Base-by-base conservation (phyloP, 2,797 vertebrate genomes). In the Remorina albescens region DNA sequence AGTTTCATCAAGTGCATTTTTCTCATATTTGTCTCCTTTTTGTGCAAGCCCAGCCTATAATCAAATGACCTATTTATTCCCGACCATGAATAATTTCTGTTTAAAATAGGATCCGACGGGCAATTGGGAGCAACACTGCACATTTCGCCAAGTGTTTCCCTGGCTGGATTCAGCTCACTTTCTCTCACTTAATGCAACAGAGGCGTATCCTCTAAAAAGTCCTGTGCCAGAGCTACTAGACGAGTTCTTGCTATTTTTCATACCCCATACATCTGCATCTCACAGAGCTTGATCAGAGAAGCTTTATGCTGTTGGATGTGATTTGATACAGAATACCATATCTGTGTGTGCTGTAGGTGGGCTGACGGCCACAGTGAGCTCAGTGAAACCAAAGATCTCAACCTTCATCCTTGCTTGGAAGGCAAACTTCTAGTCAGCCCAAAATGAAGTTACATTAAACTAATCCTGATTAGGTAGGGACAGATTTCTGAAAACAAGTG, bases 21-120 rank as follows among this genome's bases (percentile, higher is more conserved):
- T 78, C 61, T 65, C 13, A 4, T 56, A 71, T 86, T 86, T 73
- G 66, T 82, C 74, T 81, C 58, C 57, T 73, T 79, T 86, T 68
- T 74, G 74, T 86, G 74, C 64, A 67, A 84, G 67, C 51, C 44
- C 61, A 65, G 72, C 72, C 86, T 63, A 80, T 79, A 82, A 82
- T 79, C 80, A 85, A 82, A 79, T 85, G 72, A 83, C 85, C 84
- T 70, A 89, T 89, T 86, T 91, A 83, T 84, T 80, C 72, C 71
- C 53, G 59, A 62, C 70, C 80, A 88, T 81, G 84, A 88, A 89
- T 86, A 82, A 85, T 86, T 85, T 74, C 58, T 76, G 56, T 74
- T 8, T 3, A 51, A 79, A 85, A 88, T 76, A 60, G 81, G 71
- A 80, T 83, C 71, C 55, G 25, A 71, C 63, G 70, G 67, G 67